These are phyloP conservation scores for Champsocephalus gunnari DNA, from an alignment of 2,797 vertebrate genomes.

Conservation along the genomic window DNA sequence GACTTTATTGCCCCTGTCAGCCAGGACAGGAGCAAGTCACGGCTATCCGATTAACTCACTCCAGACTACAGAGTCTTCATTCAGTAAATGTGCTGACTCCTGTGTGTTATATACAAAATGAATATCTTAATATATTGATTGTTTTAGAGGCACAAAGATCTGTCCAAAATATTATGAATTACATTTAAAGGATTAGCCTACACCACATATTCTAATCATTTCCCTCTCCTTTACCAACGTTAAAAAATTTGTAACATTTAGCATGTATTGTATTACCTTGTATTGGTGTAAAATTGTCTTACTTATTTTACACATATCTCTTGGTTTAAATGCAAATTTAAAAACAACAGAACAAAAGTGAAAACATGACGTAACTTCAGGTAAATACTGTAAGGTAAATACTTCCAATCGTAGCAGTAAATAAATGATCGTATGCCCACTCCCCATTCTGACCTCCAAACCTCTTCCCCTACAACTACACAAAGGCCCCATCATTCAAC, in stretches of 20 bases:
- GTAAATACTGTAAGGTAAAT: background rate
- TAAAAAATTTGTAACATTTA: too few relatives aligned
- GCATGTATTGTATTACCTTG: too few relatives aligned
- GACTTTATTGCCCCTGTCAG: slow-evolving; percentile 44
- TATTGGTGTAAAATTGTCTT: too few relatives aligned
- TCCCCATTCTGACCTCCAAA: background rate
- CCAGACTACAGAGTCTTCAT: background rate
- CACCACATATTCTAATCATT: too few relatives aligned
- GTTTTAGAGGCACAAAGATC: background rate
- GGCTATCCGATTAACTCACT: slow-evolving; percentile 29
- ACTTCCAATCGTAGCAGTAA: background rate
- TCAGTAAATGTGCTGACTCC: background rate
- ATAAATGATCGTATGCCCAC: background rate
- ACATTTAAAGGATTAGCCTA: too few relatives aligned
- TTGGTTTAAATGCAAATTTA: too few relatives aligned
- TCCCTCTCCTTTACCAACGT: too few relatives aligned
- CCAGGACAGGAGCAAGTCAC: slow-evolving; percentile 38
- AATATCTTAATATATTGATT: background rate
- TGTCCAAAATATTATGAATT: background rate
- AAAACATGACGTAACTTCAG: background rate
- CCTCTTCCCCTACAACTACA: background rate
- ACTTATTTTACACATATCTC: too few relatives aligned
- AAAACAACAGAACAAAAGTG: too few relatives aligned
- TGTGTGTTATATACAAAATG: background rate
- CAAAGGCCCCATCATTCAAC: background rate